Evolutionary conservation across 2,888 invertebrate species (phyloP), one percentile per base, ranked within the genome.

Genomic region (Pantelozetes paolii): DNA sequence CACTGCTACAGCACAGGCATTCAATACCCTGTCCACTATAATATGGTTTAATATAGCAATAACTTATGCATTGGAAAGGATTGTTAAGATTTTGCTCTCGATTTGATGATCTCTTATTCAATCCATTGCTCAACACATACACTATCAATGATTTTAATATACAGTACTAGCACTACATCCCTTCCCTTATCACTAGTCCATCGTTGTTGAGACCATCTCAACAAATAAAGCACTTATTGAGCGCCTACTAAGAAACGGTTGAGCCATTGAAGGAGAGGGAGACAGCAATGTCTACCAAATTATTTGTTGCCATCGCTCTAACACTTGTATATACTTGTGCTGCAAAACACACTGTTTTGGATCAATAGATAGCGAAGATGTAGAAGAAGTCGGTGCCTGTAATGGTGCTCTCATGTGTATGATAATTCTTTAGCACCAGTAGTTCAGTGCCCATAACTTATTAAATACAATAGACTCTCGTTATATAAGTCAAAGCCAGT

Each of bases 321-420:
- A 62, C 62, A 62, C 62, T 62, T 62, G 6, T 36, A 36, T 54
- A 45, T 45, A 45, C 18, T 45, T 18, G 45, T 13, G 20, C 62
- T 62, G 28, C 28, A 62, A 62, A 13, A 62, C 28, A 62, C n/a
- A n/a, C n/a, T n/a, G 62, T 67, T 67, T 67, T 15, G 67, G 67
- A 67, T 67, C 67, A 67, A 67, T 67, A 67, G 40, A 67, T 30
- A 23, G 20, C 20, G 5, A 48, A 48, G 48, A 48, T 20, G 48
- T 20, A 48, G 54, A 54, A 23, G 20, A 23, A 23, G 54, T 32
- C n/a, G 62, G 30, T 67, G 36, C 11, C 40, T 40, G 67, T 67
- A 15, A 67, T 67, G n/a, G 67, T 67, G 40, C 36, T 67, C 67
- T 67, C 67, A 67, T 36, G 67, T 67, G 67, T 67, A 40, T 36